phyloP scores from a whole-genome alignment of 2,113 vertebrate species.

The Ammodytes dubius region DNA sequence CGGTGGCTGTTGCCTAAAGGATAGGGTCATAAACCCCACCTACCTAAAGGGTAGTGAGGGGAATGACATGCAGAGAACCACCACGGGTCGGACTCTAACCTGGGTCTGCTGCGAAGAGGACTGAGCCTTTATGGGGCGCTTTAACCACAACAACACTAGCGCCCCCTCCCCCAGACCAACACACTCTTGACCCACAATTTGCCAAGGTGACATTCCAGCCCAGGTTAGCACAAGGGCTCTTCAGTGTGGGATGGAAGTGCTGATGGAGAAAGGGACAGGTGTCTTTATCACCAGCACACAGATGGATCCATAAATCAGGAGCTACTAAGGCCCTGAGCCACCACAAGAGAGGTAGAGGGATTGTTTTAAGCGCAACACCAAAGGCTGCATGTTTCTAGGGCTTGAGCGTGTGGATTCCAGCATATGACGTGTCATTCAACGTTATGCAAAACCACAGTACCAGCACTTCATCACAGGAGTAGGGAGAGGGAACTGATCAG shows the following conservation, averaged over 20 bases:
- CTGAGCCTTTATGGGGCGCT: not conserved
- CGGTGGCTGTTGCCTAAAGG: no score
- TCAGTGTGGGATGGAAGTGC: conserved; percentile 67
- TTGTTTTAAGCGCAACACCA: conserved; percentile 53
- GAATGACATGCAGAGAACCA: no score
- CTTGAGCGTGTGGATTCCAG: conserved; percentile 44
- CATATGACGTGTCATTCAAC: conserved; percentile 41
- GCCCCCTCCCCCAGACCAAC: conserved; percentile 10
- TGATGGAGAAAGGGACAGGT: conserved; percentile 78
- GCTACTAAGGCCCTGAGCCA: conserved; percentile 48
- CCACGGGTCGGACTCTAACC: no score
- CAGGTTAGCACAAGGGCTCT: conserved; percentile 73
- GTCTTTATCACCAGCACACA: conserved; percentile 70
- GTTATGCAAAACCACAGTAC: conserved; percentile 62
- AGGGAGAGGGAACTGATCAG: conserved; percentile 49
- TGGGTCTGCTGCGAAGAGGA: no score
- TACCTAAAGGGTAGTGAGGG: no score
- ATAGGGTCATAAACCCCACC: no score
- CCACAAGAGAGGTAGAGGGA: conserved; percentile 25
- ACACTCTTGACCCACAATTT: conserved; percentile 53
- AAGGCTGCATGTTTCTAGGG: conserved; percentile 43
- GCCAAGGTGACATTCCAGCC: conserved; percentile 72
- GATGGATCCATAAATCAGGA: conserved; percentile 80
- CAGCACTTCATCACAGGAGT: conserved; percentile 37
- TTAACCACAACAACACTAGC: not conserved